These are phyloP conservation scores for Fukomys damarensis DNA, from an alignment of 2,113 vertebrate species.

Conservation along the genomic window DNA sequence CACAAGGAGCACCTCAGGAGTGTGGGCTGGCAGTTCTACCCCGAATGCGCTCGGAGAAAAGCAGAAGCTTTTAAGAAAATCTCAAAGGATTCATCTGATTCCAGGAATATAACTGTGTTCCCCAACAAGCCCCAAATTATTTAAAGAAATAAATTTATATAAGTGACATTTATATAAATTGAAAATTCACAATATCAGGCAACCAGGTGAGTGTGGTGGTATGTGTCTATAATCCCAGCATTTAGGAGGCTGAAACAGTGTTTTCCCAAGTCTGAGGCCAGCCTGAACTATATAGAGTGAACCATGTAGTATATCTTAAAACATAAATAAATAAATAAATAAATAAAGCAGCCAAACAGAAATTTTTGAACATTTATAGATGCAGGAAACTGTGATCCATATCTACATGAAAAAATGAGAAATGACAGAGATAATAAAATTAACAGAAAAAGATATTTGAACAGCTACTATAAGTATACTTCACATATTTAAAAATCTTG, in stretches of 20 bases:
- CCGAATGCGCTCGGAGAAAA: accelerated
- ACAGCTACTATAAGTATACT: accelerated
- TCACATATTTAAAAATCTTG: background rate
- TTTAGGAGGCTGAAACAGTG: background rate
- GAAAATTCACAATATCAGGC: background rate
- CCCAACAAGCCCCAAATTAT: background rate
- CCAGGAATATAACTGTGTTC: accelerated
- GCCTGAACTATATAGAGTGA: background rate
- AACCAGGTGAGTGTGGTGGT: background rate
- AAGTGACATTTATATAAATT: background rate
- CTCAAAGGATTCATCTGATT: background rate
- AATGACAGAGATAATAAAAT: background rate
- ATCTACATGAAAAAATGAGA: background rate
- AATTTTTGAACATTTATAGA: background rate
- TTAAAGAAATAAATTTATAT: background rate
- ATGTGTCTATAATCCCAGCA: background rate
- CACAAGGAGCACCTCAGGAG: accelerated
- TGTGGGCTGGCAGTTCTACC: accelerated
- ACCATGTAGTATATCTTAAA: background rate
- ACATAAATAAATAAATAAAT: background rate
- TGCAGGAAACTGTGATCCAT: background rate
- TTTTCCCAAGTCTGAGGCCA: background rate
- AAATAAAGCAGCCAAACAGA: background rate
- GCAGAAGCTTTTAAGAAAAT: background rate
- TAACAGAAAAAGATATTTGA: background rate